A percentile compares a stretch with the other conserved stretches of the same genome.
These are phyloP conservation scores for Stigmatopora nigra DNA, from an alignment of 2,113 vertebrate species.

Conservation along the genomic window DNA sequence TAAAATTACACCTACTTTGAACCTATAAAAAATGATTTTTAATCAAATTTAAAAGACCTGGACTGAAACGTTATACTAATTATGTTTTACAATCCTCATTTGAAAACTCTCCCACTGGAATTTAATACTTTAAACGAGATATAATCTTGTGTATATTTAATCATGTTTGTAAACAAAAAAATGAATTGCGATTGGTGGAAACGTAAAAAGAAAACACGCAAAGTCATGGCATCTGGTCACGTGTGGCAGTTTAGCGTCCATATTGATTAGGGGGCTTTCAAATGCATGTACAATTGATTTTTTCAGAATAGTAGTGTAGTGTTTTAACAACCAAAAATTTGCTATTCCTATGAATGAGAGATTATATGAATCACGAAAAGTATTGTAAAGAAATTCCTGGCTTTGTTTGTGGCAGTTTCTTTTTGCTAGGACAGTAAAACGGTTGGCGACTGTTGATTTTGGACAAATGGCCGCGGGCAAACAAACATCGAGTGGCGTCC, in stretches of 20 bases:
- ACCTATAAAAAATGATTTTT: no score
- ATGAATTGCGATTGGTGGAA: background rate
- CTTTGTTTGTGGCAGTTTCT: no score
- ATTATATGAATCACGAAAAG: background rate
- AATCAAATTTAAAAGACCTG: no score
- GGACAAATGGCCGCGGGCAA: background rate
- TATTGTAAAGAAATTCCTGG: background rate
- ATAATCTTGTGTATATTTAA: background rate
- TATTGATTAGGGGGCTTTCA: background rate
- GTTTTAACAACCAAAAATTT: background rate
- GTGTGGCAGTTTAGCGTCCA: background rate
- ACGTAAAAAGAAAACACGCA: background rate
- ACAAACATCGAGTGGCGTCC: slow-evolving; percentile 2
- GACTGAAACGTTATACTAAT: no score
- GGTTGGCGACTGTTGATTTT: no score
- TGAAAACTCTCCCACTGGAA: no score
- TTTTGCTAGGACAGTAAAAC: no score
- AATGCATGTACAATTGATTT: background rate
- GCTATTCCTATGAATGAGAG: background rate
- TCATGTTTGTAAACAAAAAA: background rate
- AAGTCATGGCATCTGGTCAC: background rate
- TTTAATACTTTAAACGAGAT: background rate
- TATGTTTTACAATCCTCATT: no score
- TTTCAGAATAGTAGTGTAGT: background rate
- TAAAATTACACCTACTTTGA: no score